A percentile compares a stretch with the other conserved stretches of the same genome.
These are phyloP conservation scores for Noctua pronuba DNA, from an alignment of 2,888 invertebrate genomes.

Conservation along the genomic window DNA sequence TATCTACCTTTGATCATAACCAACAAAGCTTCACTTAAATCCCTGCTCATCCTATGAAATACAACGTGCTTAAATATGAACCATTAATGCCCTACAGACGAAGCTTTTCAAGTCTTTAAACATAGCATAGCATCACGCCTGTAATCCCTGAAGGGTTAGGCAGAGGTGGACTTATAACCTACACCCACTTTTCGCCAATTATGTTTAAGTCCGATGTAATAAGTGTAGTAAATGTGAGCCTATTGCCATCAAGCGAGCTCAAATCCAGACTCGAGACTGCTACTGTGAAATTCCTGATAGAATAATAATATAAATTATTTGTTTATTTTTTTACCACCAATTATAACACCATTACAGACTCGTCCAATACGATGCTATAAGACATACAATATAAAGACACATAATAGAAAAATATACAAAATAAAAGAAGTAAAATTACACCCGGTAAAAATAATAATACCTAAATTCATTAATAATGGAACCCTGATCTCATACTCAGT, in stretches of 20 bases:
- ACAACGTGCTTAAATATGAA: neutral
- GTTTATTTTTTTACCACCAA: too few relatives aligned
- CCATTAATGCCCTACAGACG: neutral
- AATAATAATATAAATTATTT: too few relatives aligned
- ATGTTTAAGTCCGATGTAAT: neutral
- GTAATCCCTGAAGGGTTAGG: neutral
- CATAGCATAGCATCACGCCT: neutral
- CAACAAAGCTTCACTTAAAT: neutral
- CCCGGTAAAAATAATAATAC: too few relatives aligned
- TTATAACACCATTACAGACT: too few relatives aligned
- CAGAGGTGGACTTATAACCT: neutral
- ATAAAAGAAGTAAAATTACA: too few relatives aligned
- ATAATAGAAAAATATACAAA: too few relatives aligned
- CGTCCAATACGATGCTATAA: too few relatives aligned
- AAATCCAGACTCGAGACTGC: neutral
- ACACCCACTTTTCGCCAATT: neutral
- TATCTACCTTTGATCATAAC: too few relatives aligned
- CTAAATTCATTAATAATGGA: too few relatives aligned
- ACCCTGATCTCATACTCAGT: neutral
- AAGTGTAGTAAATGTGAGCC: neutral
- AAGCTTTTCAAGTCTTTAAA: constrained; percentile 3
- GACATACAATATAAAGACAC: too few relatives aligned
- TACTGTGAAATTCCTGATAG: neutral
- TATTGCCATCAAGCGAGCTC: neutral
- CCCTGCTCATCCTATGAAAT: neutral